phyloP scores from a whole-genome alignment of 2,797 vertebrate genomes.

The Takifugu ocellatus region DNA sequence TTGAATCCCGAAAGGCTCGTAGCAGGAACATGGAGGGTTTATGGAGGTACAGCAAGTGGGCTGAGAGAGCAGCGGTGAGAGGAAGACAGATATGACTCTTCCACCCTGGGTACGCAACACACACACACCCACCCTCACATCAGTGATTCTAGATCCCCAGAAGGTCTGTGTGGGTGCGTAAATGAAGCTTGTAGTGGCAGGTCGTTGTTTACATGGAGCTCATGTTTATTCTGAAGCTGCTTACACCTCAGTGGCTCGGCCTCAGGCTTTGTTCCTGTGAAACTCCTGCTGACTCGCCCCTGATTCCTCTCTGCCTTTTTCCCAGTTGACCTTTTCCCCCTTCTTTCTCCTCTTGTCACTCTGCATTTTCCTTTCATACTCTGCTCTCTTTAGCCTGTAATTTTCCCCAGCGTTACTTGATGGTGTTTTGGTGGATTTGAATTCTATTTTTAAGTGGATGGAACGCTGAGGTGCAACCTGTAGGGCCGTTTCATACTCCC shows the following conservation, averaged over 20 bases:
- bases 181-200: slow-evolving; percentile 60
- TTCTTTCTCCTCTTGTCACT: slow-evolving; percentile 1
- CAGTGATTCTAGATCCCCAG: slow-evolving; percentile 51
- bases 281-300: slow-evolving; percentile 52
- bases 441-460: no score
- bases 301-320: slow-evolving; percentile 39
- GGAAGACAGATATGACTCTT: slow-evolving; percentile 58
- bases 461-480: no score
- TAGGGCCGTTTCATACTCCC: no score
- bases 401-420: background rate
- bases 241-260: slow-evolving; percentile 62
- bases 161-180: slow-evolving; percentile 58
- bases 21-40: slow-evolving; percentile 55
- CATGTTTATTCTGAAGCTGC: slow-evolving; percentile 72
- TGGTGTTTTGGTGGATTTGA: background rate
- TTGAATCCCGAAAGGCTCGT: slow-evolving; percentile 55
- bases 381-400: background rate
- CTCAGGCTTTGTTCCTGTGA: slow-evolving; percentile 55
- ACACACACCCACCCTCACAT: slow-evolving; percentile 49
- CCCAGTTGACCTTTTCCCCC: slow-evolving; percentile 39
- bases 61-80: slow-evolving; percentile 52
- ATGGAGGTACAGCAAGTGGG: slow-evolving; percentile 56
- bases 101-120: slow-evolving; percentile 46
- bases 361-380: background rate
- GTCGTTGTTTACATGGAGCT: slow-evolving; percentile 72